Percentiles rank a stretch among this genome's conserved stretches.
Conservation (phyloP, 2,797 vertebrate species). For the Monodelphis domestica region DNA sequence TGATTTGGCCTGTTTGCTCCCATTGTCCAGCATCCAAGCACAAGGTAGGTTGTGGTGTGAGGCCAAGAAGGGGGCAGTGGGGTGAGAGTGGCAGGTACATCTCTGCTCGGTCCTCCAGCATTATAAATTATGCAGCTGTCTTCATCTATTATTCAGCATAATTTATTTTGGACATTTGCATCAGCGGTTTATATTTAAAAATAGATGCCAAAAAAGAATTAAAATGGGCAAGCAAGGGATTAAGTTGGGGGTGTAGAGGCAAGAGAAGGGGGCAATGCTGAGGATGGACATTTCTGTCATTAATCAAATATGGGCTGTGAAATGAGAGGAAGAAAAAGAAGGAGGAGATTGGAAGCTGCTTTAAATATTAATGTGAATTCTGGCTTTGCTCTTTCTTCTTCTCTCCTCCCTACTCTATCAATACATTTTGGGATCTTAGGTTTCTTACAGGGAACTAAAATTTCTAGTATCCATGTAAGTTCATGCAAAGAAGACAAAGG, state of each 20-base stretch:
- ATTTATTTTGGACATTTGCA: conserved; percentile 85
- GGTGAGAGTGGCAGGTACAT: conserved; percentile 37
- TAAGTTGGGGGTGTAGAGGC: conserved; percentile 52
- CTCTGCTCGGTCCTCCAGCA: conserved; percentile 64
- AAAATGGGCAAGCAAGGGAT: neutral
- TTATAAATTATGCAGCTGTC: conserved; percentile 84
- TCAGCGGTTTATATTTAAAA: conserved; percentile 81
- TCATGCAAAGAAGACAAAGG: neutral
- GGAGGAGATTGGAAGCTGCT: conserved; percentile 59
- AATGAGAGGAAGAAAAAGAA: conserved; percentile 57
- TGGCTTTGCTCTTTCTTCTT: neutral
- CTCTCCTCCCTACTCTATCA: neutral
- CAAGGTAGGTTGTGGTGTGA: fast-evolving
- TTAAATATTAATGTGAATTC: conserved; percentile 60
- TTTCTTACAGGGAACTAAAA: neutral
- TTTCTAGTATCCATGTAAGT: neutral
- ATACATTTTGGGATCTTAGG: fast-evolving
- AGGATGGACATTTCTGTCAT: conserved; percentile 37
- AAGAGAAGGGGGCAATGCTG: conserved; percentile 7
- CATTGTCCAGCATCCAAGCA: neutral
- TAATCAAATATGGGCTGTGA: conserved; percentile 57
- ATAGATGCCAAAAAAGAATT: conserved; percentile 59
- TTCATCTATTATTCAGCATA: conserved; percentile 86
- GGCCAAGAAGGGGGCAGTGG: neutral
- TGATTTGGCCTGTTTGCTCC: neutral